A percentile compares a stretch with the other conserved stretches of the same genome.
Conservation (phyloP, 2,113 vertebrate genomes). For the Cepphus grylle region DNA sequence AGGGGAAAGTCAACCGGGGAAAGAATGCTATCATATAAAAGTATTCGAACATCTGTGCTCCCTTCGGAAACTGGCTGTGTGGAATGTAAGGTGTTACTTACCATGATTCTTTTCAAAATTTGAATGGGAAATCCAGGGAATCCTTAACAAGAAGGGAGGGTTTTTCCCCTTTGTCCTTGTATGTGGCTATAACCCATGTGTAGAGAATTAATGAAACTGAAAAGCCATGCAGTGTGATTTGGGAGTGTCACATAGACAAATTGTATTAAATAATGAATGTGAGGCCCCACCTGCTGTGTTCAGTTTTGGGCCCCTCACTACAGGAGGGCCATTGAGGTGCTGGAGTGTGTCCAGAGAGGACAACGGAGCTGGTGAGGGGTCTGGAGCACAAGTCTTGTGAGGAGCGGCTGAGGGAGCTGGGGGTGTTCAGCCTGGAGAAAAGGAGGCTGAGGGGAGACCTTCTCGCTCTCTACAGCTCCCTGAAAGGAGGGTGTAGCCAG, state of each 20-base stretch:
- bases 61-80: neutral
- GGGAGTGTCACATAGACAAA: neutral
- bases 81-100: neutral
- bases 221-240: neutral
- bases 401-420: neutral
- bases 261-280: neutral
- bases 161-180: neutral
- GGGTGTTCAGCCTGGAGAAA: neutral
- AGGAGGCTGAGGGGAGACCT: neutral
- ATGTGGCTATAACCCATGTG: neutral
- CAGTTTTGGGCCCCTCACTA: too few species aligned
- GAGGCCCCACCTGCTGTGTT: too few species aligned
- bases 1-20: slow-evolving; percentile 10
- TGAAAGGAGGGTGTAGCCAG: neutral
- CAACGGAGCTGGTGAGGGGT: too few species aligned
- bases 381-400: neutral
- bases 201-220: neutral
- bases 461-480: neutral
- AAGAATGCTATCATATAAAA: neutral
- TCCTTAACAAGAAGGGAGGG: neutral
- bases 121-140: neutral
- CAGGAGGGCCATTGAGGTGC: too few species aligned
- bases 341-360: too few species aligned
- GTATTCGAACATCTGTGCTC: fast-evolving
- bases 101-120: neutral